These are phyloP conservation scores for Barypeithes pellucidus DNA, from an alignment of 2,888 invertebrate species.

Conservation along the genomic window DNA sequence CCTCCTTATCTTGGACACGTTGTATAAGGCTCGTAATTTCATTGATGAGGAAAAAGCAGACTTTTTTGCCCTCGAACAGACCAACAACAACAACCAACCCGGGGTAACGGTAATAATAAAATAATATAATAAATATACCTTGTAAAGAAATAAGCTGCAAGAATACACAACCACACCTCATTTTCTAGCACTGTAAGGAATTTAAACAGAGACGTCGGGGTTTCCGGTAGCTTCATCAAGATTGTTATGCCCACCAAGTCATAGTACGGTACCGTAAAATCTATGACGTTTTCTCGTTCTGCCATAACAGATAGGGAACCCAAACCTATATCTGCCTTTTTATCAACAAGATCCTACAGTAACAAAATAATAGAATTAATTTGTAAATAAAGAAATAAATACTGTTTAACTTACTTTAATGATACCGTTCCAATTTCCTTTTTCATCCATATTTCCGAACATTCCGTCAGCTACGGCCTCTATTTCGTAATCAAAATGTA, in stretches of 20 bases:
- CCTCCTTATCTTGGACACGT: no score
- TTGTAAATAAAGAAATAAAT: no score
- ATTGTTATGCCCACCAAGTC: slow-evolving; percentile 98
- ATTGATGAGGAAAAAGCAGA: no score
- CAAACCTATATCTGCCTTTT: slow-evolving; percentile 93
- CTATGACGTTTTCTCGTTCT: slow-evolving; percentile 96
- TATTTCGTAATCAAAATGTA: slow-evolving; percentile 94
- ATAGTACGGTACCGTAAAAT: slow-evolving; percentile 98
- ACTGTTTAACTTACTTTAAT: slow-evolving; percentile 61
- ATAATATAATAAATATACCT: slow-evolving; percentile 72
- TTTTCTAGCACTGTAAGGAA: slow-evolving; percentile 96
- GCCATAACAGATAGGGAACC: slow-evolving; percentile 98
- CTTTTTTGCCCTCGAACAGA: no score
- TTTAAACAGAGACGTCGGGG: slow-evolving; percentile 94
- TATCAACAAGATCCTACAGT: slow-evolving; percentile 63
- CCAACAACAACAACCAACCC: no score
- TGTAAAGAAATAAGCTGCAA: slow-evolving; percentile 96
- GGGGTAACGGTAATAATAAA: no score
- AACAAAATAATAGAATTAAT: not conserved
- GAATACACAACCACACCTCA: slow-evolving; percentile 97
- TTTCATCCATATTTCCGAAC: slow-evolving; percentile 92
- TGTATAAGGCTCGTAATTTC: no score
- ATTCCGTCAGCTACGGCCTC: slow-evolving; percentile 84
- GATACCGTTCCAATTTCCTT: slow-evolving; percentile 79
- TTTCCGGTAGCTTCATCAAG: slow-evolving; percentile 92